Conservation (phyloP, 2,113 vertebrate genomes). For the Colaptes auratus region DNA sequence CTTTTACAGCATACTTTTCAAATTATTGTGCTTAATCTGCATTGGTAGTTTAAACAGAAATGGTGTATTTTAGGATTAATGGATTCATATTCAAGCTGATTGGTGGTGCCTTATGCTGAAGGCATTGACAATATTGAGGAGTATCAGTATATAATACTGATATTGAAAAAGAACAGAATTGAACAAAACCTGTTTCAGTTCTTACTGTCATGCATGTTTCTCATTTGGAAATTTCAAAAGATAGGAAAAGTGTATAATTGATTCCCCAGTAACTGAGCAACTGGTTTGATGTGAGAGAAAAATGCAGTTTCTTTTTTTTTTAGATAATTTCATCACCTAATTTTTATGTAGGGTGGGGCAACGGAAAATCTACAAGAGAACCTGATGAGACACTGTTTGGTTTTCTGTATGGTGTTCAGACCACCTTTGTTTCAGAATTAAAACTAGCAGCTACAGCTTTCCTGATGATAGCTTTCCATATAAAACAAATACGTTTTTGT, state of each 20-base stretch:
- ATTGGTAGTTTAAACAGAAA: not conserved
- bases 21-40: not conserved
- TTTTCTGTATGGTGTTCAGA: not conserved
- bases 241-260: not conserved
- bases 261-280: not conserved
- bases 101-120: not conserved
- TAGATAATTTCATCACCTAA: not conserved
- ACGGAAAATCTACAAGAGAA: not conserved
- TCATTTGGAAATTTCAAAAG: not conserved
- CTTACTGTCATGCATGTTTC: not conserved
- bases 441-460: not conserved
- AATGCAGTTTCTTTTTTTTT: not conserved
- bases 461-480: not conserved
- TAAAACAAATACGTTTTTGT: not conserved
- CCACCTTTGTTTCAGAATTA: not conserved
- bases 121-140: not conserved
- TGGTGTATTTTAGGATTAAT: not conserved
- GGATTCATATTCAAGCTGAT: not conserved
- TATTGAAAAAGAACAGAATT: not conserved
- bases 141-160: not conserved
- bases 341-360: not conserved
- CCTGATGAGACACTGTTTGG: not conserved
- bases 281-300: not conserved
- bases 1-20: not conserved
- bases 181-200: not conserved